Conservation (phyloP, 2,797 vertebrate genomes). For the Eupleurogrammus muticus region DNA sequence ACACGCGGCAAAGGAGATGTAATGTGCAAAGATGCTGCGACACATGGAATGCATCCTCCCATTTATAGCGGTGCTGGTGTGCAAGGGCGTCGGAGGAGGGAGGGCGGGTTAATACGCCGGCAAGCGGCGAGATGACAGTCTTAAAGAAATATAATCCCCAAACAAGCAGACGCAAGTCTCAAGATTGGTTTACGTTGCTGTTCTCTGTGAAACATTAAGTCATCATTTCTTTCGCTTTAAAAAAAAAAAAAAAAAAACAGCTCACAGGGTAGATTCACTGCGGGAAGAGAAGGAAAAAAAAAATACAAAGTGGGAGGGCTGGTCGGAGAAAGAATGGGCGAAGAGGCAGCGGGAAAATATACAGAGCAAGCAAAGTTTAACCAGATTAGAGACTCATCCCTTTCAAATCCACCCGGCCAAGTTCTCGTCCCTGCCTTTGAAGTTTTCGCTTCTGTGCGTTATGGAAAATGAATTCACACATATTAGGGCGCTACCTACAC, state of each 20-base stretch:
- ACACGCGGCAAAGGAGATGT: constrained; percentile 51
- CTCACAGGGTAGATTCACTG: constrained; percentile 21
- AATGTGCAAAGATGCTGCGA: constrained; percentile 50
- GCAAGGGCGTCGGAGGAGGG: neutral
- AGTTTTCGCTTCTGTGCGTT: constrained; percentile 65
- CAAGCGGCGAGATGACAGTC: constrained; percentile 34
- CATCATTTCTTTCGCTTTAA: constrained; percentile 56
- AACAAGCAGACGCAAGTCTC: constrained; percentile 53
- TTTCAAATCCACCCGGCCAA: constrained; percentile 79
- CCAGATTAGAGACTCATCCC: constrained; percentile 84
- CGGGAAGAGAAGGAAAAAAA: constrained; percentile 1
- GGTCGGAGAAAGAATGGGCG: constrained; percentile 52
- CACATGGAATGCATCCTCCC: constrained; percentile 38
- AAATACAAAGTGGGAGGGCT: constrained; percentile 29
- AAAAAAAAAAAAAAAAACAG: constrained; percentile 26
- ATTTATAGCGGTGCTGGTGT: neutral
- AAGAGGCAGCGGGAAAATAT: constrained; percentile 69
- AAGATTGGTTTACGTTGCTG: constrained; percentile 45
- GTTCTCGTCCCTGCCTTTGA: constrained; percentile 73
- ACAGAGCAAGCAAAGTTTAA: constrained; percentile 83
- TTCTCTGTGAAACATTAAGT: constrained; percentile 49
- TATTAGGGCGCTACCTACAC: constrained; percentile 67
- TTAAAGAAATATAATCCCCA: constrained; percentile 55
- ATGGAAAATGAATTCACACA: constrained; percentile 75
- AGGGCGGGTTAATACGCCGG: neutral